Evolutionary conservation across 2,888 invertebrate species (phyloP).

Genomic region (Venusia cambrica): DNA sequence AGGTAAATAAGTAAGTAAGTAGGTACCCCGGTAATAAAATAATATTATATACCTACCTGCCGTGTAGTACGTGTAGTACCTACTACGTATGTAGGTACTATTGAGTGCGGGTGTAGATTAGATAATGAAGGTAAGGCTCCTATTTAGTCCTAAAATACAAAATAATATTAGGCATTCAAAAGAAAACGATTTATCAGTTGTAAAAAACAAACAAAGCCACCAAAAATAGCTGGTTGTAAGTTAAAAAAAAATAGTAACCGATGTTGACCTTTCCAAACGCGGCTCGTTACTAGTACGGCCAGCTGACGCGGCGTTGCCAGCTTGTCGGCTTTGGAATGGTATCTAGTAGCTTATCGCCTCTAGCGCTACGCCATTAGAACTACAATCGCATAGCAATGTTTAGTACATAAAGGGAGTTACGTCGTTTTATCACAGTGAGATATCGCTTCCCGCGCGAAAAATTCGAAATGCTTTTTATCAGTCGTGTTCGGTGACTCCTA

Average conservation of each 20-base stretch:
- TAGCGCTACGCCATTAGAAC: slow-evolving; percentile 43
- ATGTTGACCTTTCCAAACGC: slow-evolving; percentile 77
- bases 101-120: too few species aligned
- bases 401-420: slow-evolving; percentile 72
- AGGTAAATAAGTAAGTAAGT: too few species aligned
- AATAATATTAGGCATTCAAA: too few species aligned
- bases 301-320: slow-evolving; percentile 79
- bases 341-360: slow-evolving; percentile 70
- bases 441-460: slow-evolving; percentile 78
- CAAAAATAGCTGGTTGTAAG: slow-evolving; percentile 64
- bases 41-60: too few species aligned
- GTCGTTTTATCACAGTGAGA: slow-evolving; percentile 60
- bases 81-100: too few species aligned
- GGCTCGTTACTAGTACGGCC: slow-evolving; percentile 72
- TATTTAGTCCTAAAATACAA: too few species aligned
- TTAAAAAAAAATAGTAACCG: slow-evolving; percentile 73
- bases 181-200: slow-evolving; percentile 48
- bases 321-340: slow-evolving; percentile 49
- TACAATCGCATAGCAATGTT: slow-evolving; percentile 46
- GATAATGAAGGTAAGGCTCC: too few species aligned
- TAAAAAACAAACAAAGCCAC: slow-evolving; percentile 56
- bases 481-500: slow-evolving; percentile 47
- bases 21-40: too few species aligned
- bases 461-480: slow-evolving; percentile 79
- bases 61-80: too few species aligned